Evolutionary conservation across 2,113 vertebrate genomes (phyloP).

Genomic region (Scortum barcoo): DNA sequence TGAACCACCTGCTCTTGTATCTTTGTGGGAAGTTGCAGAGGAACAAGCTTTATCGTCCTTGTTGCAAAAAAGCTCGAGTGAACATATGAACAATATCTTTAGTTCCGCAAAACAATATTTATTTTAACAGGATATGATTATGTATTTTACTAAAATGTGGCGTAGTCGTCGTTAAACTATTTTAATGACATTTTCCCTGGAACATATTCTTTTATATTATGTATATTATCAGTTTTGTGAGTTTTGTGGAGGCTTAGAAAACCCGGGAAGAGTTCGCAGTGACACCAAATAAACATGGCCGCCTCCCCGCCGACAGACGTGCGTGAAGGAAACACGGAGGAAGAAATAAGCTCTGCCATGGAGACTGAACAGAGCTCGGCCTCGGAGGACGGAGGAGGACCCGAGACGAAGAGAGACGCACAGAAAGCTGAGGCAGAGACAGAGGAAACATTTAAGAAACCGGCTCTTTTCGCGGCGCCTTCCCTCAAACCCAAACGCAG

Average conservation of each 20-base stretch:
- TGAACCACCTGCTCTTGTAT: too few species aligned
- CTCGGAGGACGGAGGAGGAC: background rate
- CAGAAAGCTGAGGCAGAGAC: background rate
- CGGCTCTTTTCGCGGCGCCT: slow-evolving; percentile 72
- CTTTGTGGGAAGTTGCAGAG: slow-evolving; percentile 29
- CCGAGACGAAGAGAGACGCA: background rate
- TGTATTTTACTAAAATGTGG: accelerated
- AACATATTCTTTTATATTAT: background rate
- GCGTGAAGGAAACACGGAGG: slow-evolving; percentile 11
- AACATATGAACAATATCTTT: background rate
- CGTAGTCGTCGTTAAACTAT: background rate
- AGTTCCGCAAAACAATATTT: slow-evolving; percentile 42
- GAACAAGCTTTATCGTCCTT: slow-evolving; percentile 29
- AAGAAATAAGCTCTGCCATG: slow-evolving; percentile 39
- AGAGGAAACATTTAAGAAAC: slow-evolving; percentile 82
- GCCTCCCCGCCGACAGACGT: slow-evolving; percentile 42
- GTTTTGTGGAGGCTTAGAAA: background rate
- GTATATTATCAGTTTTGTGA: background rate
- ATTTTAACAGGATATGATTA: accelerated
- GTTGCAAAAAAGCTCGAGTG: slow-evolving; percentile 22
- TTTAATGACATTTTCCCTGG: accelerated
- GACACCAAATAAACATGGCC: slow-evolving; percentile 80
- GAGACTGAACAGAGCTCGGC: slow-evolving; percentile 31
- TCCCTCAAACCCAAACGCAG: slow-evolving; percentile 64
- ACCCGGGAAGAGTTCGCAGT: slow-evolving; percentile 48